Base-by-base conservation (phyloP, 2,888 invertebrate species). In the Rhagium mordax region DNA sequence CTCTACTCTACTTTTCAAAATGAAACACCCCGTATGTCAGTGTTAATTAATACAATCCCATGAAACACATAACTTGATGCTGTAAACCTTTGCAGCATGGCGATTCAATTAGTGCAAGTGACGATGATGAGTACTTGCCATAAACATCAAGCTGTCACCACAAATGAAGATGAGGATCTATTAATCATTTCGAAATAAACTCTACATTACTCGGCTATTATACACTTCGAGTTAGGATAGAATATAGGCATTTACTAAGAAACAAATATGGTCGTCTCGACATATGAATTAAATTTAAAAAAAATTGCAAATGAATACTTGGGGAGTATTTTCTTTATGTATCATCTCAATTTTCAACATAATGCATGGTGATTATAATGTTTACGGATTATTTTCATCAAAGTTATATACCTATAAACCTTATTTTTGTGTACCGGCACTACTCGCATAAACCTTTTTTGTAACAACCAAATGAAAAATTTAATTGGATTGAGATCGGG, bases 61-160 rank as follows among this genome's bases (percentile, higher is more conserved):
- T 53, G 21, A 53, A 65, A 51, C 53, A 53, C 53, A 51, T 20
- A 65, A 16, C 65, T 29, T 7, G 41, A 53, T 53, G 65, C 65
- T 41, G 29, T 41, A 53, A 53, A 53, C 53, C 20, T 65, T 51
- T 18, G 16, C 53, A 53, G 65, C 18, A 53, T 65, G 65, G 53
- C 29, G 53, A 65, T 65, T 65, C 65, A 65, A 65, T 65, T 65
- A 53, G 65, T 53, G 65, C 65, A 65, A 65, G 65, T 65, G 65
- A 65, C 65, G 65, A 53, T 53, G 65, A 65, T 53, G 65, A 33
- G 18, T 29, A 53, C 53, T 53, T 53, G 65, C 53, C 53, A 65
- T 65, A 65, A 65, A 65, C 53, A 53, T 65, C 41, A 33, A 53
- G 18, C 65, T 16, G 65, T 53, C 65, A 65, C 65, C 53, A 29